Percentiles rank a stretch among this genome's conserved stretches.
These are phyloP conservation scores for Willowsia nigromaculata DNA, from an alignment of 2,888 invertebrate genomes.

Conservation along the genomic window DNA sequence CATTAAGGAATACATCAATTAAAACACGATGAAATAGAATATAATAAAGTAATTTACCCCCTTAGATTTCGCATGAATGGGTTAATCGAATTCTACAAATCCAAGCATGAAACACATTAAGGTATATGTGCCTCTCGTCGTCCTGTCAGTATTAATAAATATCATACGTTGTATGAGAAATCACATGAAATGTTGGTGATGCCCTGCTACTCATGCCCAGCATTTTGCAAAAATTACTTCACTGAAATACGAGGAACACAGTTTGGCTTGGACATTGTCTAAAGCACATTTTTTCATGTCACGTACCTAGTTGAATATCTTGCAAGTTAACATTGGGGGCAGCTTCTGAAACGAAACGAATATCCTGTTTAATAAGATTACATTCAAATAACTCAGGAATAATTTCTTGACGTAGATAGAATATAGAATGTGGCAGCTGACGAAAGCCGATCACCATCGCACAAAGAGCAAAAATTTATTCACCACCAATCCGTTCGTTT, in stretches of 20 bases:
- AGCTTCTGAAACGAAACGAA: background rate
- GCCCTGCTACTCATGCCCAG: constrained; percentile 48
- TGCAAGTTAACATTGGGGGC: background rate
- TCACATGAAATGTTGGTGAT: background rate
- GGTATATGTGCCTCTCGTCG: background rate
- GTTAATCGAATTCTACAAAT: too few species aligned
- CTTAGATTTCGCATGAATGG: too few species aligned
- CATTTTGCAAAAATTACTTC: constrained; percentile 49
- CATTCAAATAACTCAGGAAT: background rate
- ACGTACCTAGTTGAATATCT: background rate
- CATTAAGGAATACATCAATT: constrained; percentile 49
- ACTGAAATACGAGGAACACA: constrained; percentile 49
- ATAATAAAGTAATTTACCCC: constrained; percentile 26
- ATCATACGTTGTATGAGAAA: constrained; percentile 9
- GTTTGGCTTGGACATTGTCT: constrained; percentile 63
- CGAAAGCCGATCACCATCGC: background rate
- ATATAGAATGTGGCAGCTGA: background rate
- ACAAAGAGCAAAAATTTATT: constrained; percentile 28
- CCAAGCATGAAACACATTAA: too few species aligned
- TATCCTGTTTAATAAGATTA: too few species aligned
- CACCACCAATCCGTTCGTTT: background rate
- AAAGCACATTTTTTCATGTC: constrained; percentile 22
- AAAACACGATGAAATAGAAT: constrained; percentile 33
- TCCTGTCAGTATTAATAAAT: constrained; percentile 54
- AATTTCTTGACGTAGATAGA: background rate